Conservation (phyloP, 1,140 invertebrate species). For the Cotesia glomerata region DNA sequence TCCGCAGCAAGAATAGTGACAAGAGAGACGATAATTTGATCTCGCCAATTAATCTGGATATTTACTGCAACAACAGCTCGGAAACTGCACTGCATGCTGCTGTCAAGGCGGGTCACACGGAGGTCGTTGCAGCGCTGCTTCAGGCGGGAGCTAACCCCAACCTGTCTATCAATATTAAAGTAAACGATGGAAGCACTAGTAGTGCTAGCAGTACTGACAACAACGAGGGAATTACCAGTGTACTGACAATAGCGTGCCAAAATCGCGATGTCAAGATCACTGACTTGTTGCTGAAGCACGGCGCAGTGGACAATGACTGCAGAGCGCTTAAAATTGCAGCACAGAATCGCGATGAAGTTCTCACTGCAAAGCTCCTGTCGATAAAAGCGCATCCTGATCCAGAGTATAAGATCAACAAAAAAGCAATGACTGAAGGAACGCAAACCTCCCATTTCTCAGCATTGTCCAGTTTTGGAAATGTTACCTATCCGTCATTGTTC, state of each 20-base stretch:
- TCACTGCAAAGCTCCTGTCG: slow-evolving; percentile 77
- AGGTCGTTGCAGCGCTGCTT: slow-evolving; percentile 77
- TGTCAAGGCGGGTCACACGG: slow-evolving; percentile 77
- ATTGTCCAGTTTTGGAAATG: slow-evolving; percentile 68
- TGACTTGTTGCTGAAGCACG: slow-evolving; percentile 81
- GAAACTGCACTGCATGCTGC: slow-evolving; percentile 83
- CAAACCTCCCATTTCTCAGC: slow-evolving; percentile 65
- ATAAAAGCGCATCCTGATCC: slow-evolving; percentile 84
- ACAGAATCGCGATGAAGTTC: slow-evolving; percentile 72
- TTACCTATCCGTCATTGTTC: slow-evolving; percentile 81
- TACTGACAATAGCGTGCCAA: slow-evolving; percentile 62
- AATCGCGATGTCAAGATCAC: slow-evolving; percentile 66
- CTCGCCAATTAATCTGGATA: slow-evolving; percentile 76
- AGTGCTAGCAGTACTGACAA: slow-evolving; percentile 39
- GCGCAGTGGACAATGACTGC: slow-evolving; percentile 88
- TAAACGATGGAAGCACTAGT: slow-evolving; percentile 56
- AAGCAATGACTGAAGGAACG: slow-evolving; percentile 76
- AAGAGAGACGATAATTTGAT: slow-evolving; percentile 67
- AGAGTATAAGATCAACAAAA: slow-evolving; percentile 88
- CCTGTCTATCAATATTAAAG: slow-evolving; percentile 60
- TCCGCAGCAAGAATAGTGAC: slow-evolving; percentile 60
- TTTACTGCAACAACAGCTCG: slow-evolving; percentile 75
- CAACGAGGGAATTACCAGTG: slow-evolving; percentile 35
- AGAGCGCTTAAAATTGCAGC: slow-evolving; percentile 78
- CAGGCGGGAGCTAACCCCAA: slow-evolving; percentile 77